Evolutionary conservation across 37 sponge, comb jelly and placozoan genomes (phyloP), one percentile per base, ranked within the genome.

Genomic region (Hexactinellida sp.): DNA sequence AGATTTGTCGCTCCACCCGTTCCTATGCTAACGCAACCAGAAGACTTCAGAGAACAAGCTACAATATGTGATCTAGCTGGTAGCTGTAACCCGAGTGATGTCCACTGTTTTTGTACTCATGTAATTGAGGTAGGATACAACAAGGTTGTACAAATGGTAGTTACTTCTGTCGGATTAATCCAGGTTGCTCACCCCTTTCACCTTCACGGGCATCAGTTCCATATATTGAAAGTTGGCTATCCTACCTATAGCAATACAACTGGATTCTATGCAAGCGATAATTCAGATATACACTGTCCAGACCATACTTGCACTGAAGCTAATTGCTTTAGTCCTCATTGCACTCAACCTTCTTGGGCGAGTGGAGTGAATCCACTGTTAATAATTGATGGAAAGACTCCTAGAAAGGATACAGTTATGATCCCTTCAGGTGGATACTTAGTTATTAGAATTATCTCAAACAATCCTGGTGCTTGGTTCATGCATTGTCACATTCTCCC

Each of bases 381-480:
- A 32, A 32, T 1, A 21, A 25, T 63, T 3, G 30, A n/a, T n/a
- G 21, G 5, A 7, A 23, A 63, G 5, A 52, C 85, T 41, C 54
- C 86, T 21, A 71, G 38, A 30, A 96, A 96, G 63, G 94, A 96
- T 82, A 96, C 94, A 7, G 91, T 92, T 7, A 87, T 92, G 0
- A 86, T 96, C 0, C 96, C 96, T 41, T 88, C 89, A 37, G 94
- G 92, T 38, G 96, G 96, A 1, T 93, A 92, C 63, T 88, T 87
- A 0, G 94, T 93, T 24, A 87, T 93, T 38, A 87, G 91, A 39
- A 87, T 93, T 37, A 82, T 76, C 23, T 87, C 94, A 1, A 86
- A 92, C 87, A 96, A 93, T 88, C 96, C 96, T 10, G 96, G 96
- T 35, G 87, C 89, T 63, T 96, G 96, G 96, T 93, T 96, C 37